These are phyloP conservation scores for Propithecus deckenii DNA, from an alignment of 2,797 vertebrate genomes.

Conservation along the genomic window DNA sequence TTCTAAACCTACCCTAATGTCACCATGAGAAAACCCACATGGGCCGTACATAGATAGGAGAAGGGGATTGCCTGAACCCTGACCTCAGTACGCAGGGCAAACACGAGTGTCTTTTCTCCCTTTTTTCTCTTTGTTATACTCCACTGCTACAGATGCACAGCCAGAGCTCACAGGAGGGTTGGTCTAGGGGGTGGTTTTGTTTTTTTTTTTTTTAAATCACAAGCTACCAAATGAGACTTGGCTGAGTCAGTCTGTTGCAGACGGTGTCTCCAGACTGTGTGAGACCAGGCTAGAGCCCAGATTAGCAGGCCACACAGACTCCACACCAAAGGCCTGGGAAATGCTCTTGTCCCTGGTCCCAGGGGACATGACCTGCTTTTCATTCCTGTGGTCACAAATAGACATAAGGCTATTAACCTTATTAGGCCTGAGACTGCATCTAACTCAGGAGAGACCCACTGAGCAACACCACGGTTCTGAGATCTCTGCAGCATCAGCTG, in stretches of 20 bases:
- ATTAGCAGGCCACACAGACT: background rate
- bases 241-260: background rate
- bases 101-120: accelerated
- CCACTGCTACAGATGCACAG: background rate
- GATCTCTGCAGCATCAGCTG: background rate
- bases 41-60: background rate
- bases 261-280: background rate
- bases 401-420: conserved; percentile 45
- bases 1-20: background rate
- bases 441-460: background rate
- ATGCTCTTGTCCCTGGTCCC: conserved; percentile 9
- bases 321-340: background rate
- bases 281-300: background rate
- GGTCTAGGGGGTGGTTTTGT: background rate
- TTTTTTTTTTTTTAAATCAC: background rate
- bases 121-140: background rate
- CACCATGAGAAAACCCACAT: background rate
- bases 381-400: background rate
- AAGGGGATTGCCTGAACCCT: background rate
- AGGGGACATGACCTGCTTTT: background rate
- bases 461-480: background rate
- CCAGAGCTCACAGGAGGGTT: background rate
- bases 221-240: background rate
- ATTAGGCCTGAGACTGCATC: background rate
- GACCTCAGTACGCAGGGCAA: background rate